Conservation (phyloP, 2,888 invertebrate species). For the Mythimna impura region DNA sequence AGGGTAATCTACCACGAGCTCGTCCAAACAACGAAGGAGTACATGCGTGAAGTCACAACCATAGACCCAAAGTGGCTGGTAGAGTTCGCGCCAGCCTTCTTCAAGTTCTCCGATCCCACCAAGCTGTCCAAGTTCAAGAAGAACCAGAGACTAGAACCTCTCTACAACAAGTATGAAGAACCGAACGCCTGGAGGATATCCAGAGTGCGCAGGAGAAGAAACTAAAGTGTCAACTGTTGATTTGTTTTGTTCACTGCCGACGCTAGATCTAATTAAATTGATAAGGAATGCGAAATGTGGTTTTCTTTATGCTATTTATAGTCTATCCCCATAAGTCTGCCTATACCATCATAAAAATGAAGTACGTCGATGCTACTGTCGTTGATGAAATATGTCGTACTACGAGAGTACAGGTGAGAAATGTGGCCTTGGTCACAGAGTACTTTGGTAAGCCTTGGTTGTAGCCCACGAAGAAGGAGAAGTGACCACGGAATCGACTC, state of each 20-base stretch:
- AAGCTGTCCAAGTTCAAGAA: constrained; percentile 99
- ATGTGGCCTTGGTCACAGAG: too few relatives aligned
- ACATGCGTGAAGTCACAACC: constrained; percentile 99
- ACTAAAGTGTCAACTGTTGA: constrained; percentile 89
- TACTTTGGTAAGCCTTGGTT: too few relatives aligned
- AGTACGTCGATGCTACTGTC: too few relatives aligned
- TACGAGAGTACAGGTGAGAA: too few relatives aligned
- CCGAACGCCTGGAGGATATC: constrained; percentile 99
- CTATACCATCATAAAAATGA: neutral
- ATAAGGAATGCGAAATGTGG: constrained; percentile 14
- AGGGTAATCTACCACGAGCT: constrained; percentile 99
- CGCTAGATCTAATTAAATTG: constrained; percentile 30
- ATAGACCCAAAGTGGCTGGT: constrained; percentile 99
- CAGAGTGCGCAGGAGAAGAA: constrained; percentile 95
- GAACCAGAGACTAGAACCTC: constrained; percentile 98
- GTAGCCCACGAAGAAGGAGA: too few relatives aligned
- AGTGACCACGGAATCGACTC: too few relatives aligned
- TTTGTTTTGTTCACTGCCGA: constrained; percentile 78
- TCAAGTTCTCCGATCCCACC: constrained; percentile 99
- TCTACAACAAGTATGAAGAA: constrained; percentile 99
- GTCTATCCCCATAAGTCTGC: neutral
- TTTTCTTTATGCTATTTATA: constrained; percentile 1
- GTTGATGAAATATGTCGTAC: too few relatives aligned
- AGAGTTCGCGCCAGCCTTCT: constrained; percentile 99
- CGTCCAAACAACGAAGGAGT: constrained; percentile 99